phyloP scores from a whole-genome alignment of 2,797 vertebrate species.

The Gallinago nigripennis region DNA sequence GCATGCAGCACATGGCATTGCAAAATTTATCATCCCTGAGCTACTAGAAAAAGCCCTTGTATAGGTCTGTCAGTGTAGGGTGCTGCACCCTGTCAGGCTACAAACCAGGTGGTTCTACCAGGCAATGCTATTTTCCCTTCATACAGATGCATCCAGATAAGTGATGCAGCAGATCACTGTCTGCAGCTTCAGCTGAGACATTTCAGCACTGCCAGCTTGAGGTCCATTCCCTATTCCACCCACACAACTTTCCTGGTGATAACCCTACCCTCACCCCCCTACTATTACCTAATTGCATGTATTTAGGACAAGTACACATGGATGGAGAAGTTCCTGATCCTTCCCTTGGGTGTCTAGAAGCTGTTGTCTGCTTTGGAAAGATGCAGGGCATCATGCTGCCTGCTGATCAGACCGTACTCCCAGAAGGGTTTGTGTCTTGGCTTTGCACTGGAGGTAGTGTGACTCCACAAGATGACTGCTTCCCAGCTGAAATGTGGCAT shows the following conservation, averaged over 20 bases:
- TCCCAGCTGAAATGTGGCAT: not conserved
- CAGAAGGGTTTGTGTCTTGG: not conserved
- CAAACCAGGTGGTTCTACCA: not conserved
- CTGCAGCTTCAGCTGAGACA: not conserved
- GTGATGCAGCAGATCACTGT: not conserved
- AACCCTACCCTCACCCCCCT: not conserved
- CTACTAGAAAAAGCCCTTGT: not conserved
- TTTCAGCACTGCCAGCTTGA: not conserved
- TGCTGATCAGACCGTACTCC: not conserved
- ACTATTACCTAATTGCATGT: not conserved
- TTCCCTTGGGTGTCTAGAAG: not conserved
- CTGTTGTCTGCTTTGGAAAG: not conserved
- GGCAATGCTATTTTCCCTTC: not conserved
- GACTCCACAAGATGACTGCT: not conserved
- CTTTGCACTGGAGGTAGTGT: not conserved
- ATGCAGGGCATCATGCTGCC: not conserved
- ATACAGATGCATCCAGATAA: not conserved
- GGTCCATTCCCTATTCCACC: slow-evolving; percentile 11
- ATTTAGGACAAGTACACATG: not conserved
- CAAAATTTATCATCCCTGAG: not conserved
- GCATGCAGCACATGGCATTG: not conserved
- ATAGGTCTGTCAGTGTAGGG: not conserved
- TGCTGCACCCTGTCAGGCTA: not conserved
- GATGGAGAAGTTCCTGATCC: not conserved
- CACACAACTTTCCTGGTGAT: not conserved